These are phyloP conservation scores for Sphaeramia orbicularis DNA, from an alignment of 2,797 vertebrate species.

Conservation along the genomic window DNA sequence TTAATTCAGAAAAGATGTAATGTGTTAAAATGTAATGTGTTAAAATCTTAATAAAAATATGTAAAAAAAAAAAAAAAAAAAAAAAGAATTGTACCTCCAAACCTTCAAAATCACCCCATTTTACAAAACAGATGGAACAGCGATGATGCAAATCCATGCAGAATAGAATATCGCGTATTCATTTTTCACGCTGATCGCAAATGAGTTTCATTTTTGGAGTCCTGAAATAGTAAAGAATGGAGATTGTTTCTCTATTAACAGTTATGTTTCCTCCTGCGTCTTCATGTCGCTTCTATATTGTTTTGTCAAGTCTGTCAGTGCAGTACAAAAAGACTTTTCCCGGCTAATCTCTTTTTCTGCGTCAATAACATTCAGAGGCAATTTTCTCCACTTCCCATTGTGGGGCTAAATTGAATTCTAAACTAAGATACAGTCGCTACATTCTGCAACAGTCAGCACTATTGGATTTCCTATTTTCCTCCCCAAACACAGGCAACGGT, in stretches of 20 bases:
- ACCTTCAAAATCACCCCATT: too few species aligned
- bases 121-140: too few species aligned
- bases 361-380: constrained; percentile 71
- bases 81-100: too few species aligned
- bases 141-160: too few species aligned
- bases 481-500: not conserved
- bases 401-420: constrained; percentile 62
- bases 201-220: constrained; percentile 4
- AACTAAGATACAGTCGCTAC: constrained; percentile 29
- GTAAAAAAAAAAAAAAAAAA: too few species aligned
- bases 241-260: constrained; percentile 26
- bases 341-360: constrained; percentile 50
- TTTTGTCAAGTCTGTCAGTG: constrained; percentile 30
- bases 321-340: constrained; percentile 58
- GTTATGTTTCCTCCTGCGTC: constrained; percentile 32
- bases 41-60: too few species aligned
- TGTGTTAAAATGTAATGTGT: too few species aligned
- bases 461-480: constrained; percentile 42
- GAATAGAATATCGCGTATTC: too few species aligned
- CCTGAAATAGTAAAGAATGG: constrained; percentile 11
- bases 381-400: constrained; percentile 58
- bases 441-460: constrained; percentile 46
- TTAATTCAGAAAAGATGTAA: too few species aligned
- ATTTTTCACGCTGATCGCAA: not conserved
- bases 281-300: constrained; percentile 44